Evolutionary conservation across 92 coral and sea anemone species (phyloP), one percentile per base, ranked within the genome.

Genomic region (Heteractis magnifica): DNA sequence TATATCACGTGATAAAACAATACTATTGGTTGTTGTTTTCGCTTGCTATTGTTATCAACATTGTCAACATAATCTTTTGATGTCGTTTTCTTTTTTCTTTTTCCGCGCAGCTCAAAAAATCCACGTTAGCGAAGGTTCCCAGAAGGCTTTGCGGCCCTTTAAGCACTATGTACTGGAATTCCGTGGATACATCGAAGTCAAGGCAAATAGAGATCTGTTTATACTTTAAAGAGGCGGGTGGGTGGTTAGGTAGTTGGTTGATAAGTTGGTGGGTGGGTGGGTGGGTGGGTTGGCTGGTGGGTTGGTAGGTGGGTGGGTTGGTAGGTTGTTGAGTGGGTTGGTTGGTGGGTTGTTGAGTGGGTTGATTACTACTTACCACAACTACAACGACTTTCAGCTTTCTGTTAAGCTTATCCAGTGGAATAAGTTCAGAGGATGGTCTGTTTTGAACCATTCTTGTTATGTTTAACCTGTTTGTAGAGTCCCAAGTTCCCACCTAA

Each of bases 401-500:
- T 49, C 97, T 88, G 71, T 87, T 91, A 4, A 93, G 76, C 11
- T 76, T 84, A 59, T 77, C 84, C 64, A 80, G 75, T 0, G 93
- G 86, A 4, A 77, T 72, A 7, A 85, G 71, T 7, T 78, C 88
- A 8, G 88, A 65, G 8, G 88, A 78, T 0, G 83, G 92, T 79
- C 75, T 80, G 77, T 93, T 93, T 10, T 86, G 84, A 15, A 49
- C 16, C 16, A 93, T 34, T 26, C 59, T 73, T 9, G 79, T 86
- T 9, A 90, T 49, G 4, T 48, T 77, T 26, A 90, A 86, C 14
- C 88, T 80, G 8, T 86, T 88, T 14, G 86, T 75, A n/a, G 89
- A 79, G 86, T 86, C 87, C 97, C 97, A 93, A 49, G 77, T 82
- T 10, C 97, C 97, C 53, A 90, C 90, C 97, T 93, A 60, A 12